A percentile compares a stretch with the other conserved stretches of the same genome.
Evolutionary conservation across 2,797 vertebrate species (phyloP).

Genomic region (Acrossocheilus wenchowensis): DNA sequence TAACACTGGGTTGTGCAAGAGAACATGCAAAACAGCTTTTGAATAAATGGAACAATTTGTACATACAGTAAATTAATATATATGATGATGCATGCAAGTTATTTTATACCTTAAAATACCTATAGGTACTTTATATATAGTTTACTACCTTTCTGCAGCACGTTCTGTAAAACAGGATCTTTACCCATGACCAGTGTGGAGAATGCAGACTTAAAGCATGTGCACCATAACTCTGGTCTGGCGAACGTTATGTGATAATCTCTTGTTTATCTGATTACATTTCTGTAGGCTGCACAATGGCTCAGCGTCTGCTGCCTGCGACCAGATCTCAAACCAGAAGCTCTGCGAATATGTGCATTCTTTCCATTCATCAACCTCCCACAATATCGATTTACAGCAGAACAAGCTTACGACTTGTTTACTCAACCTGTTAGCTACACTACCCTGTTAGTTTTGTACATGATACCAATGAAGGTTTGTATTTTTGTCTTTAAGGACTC

Average conservation of each 20-base stretch:
- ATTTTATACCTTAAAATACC: no score
- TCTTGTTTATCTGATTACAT: slow-evolving; percentile 48
- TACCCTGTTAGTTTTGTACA: slow-evolving; percentile 4
- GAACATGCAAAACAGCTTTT: neutral
- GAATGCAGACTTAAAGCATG: slow-evolving; percentile 27
- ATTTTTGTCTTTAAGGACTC: slow-evolving; percentile 13
- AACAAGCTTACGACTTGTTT: slow-evolving; percentile 17
- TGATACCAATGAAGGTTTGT: slow-evolving; percentile 16
- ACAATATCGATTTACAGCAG: slow-evolving; percentile 42
- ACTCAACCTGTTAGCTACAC: neutral
- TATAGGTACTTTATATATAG: no score
- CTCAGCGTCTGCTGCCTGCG: neutral
- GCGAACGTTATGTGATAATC: slow-evolving; percentile 33
- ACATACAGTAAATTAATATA: neutral
- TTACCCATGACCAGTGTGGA: slow-evolving; percentile 2
- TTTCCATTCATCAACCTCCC: slow-evolving; percentile 45
- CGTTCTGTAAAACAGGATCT: neutral
- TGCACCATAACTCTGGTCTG: slow-evolving; percentile 23
- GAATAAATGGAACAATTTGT: neutral
- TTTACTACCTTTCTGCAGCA: neutral
- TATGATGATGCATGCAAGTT: neutral
- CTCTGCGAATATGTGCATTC: neutral
- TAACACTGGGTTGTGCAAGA: neutral
- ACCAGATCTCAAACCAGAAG: slow-evolving; percentile 24
- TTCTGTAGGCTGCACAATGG: slow-evolving; percentile 39